Evolutionary conservation across 1,140 invertebrate genomes (phyloP), one percentile per base, ranked within the genome.

Genomic region (Ceratina calcarata): DNA sequence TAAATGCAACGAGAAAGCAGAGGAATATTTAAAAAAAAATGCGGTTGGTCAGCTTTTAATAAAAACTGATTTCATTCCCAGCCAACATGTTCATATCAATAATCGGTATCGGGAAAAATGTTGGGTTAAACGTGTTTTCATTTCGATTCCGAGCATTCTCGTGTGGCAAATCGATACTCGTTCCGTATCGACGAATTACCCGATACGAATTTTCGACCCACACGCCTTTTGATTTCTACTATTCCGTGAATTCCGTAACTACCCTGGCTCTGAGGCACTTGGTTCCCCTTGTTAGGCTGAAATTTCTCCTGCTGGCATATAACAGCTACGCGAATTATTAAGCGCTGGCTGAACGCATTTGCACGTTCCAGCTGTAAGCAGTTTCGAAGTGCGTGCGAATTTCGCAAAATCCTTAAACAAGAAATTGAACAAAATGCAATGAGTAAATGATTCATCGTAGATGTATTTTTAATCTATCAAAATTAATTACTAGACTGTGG

Each of bases 301-400:
- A 62, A 62, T 73, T 73, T 62, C 58, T n/a, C 37, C 70, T 18
- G 13, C 16, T 1, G 2, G 7, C 22, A 6, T 45, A 32, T 62
- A 73, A 73, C 49, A 51, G 58, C 37, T 22, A 49, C 18, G 16
- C n/a, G 58, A 62, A 62, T 51, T 62, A 73, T 73, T 73, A 73
- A 73, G 12, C 37, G 70, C 7, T 2, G 22, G 13, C 6, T 45
- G 37, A 73, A 73, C 37, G 37, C 15, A 20, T 45, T 32, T 12
- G 10, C 37, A 22, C 22, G 37, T 72, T 62, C 18, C 15, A n/a
- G 16, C 49, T n/a, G 58, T 10, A 20, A 45, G 37, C 37, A 45
- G 37, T 49, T 51, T 20, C 18, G 10, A 27, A 20, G 18, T 27
- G 10, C 55, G 18, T 27, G 22, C 12, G 67, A 20, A 32, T 55